phyloP scores from a whole-genome alignment of 2,797 vertebrate genomes.

The Catostomus latipinnis region DNA sequence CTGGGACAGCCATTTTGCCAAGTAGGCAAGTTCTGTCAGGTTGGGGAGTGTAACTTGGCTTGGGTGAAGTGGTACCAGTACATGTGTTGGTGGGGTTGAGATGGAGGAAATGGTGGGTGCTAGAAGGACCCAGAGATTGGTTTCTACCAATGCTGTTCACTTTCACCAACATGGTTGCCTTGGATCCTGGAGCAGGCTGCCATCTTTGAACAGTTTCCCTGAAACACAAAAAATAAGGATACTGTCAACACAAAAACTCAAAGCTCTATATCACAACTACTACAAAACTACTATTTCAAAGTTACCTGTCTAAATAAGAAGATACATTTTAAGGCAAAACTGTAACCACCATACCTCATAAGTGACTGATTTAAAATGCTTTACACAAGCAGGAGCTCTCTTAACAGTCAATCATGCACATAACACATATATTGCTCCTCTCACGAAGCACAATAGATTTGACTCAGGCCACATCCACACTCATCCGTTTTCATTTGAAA shows the following conservation, averaged over 20 bases:
- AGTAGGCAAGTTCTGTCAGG: constrained; percentile 48
- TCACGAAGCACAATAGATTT: no score
- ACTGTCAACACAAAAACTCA: constrained; percentile 4
- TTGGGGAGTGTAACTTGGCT: constrained; percentile 62
- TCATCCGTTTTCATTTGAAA: no score
- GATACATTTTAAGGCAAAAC: neutral
- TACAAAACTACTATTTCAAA: no score
- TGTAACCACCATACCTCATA: neutral
- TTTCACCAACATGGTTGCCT: constrained; percentile 84
- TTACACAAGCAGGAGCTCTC: neutral
- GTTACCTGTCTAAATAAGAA: neutral
- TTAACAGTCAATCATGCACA: no score
- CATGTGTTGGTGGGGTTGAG: constrained; percentile 58
- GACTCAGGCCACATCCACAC: no score
- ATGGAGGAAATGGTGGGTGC: constrained; percentile 64
- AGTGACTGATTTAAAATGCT: neutral
- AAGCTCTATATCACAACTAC: neutral
- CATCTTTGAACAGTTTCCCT: constrained; percentile 76
- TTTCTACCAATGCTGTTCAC: constrained; percentile 74
- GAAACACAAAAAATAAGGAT: constrained; percentile 38
- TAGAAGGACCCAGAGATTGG: constrained; percentile 52
- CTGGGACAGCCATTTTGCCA: constrained; percentile 61
- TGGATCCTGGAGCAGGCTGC: constrained; percentile 81
- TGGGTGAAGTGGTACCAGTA: constrained; percentile 54
- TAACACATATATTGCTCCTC: no score